These are phyloP conservation scores for Acronicta aceris DNA, from an alignment of 2,888 invertebrate genomes.

Conservation along the genomic window DNA sequence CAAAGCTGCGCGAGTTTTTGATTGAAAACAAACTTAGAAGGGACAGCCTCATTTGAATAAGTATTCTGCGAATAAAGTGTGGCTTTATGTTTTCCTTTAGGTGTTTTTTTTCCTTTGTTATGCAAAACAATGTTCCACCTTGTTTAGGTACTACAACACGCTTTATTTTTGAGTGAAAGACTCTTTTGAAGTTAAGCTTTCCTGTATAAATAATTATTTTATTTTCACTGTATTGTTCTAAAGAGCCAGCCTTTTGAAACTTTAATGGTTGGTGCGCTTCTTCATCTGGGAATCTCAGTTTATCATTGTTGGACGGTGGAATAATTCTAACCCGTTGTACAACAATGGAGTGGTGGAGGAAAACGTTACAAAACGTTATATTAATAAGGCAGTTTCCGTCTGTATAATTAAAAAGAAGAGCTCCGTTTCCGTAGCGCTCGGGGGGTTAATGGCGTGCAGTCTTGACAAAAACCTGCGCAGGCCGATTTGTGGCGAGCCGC, in stretches of 20 bases:
- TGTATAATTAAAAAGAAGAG: constrained; percentile 14
- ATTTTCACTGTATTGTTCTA: constrained; percentile 88
- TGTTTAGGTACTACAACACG: constrained; percentile 89
- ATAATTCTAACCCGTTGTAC: constrained; percentile 57
- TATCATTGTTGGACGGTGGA: constrained; percentile 70
- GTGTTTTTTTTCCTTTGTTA: constrained; percentile 89
- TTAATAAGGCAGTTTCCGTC: constrained; percentile 12
- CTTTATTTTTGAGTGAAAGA: constrained; percentile 89
- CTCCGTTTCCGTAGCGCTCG: constrained; percentile 23
- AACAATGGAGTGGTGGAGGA: constrained; percentile 35
- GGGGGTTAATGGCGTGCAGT: constrained; percentile 22
- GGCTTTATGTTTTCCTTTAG: constrained; percentile 89
- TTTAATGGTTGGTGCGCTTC: constrained; percentile 81
- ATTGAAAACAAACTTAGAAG: constrained; percentile 90
- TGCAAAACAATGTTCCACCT: constrained; percentile 90
- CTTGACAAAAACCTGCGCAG: constrained; percentile 52
- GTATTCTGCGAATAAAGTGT: constrained; percentile 89
- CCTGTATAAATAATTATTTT: constrained; percentile 89
- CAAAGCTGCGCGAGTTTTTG: constrained; percentile 89
- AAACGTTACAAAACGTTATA: constrained; percentile 31
- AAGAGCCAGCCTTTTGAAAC: constrained; percentile 83
- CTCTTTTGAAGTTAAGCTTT: constrained; percentile 89
- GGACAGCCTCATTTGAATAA: constrained; percentile 90
- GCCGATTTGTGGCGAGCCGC: constrained; percentile 47
- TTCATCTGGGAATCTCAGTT: constrained; percentile 76